Percentiles rank a stretch among this genome's conserved stretches.
Evolutionary conservation across 2,797 vertebrate species (phyloP).

Genomic region (Taenioides sp.): DNA sequence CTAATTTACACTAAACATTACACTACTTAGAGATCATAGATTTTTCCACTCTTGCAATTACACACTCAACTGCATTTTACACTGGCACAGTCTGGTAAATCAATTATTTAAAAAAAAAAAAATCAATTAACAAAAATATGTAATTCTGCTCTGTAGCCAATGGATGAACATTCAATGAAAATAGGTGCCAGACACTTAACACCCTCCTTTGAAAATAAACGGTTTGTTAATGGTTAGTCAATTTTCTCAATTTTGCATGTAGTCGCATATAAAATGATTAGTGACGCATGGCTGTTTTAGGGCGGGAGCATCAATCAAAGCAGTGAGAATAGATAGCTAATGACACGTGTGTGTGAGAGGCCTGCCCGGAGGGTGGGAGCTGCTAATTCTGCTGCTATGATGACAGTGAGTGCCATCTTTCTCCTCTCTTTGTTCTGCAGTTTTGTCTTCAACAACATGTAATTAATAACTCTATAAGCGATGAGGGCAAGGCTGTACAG

Average conservation of each 20-base stretch:
- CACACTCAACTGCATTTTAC: not conserved
- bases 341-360: constrained; percentile 60
- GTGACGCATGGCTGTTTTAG: constrained; percentile 62
- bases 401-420: constrained; percentile 41
- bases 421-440: constrained; percentile 36
- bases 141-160: constrained; percentile 8
- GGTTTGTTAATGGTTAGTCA: constrained; percentile 68
- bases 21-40: not conserved
- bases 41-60: not conserved
- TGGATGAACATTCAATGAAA: constrained; percentile 54
- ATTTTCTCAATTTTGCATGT: constrained; percentile 57
- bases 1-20: not conserved
- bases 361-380: constrained; percentile 30
- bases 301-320: constrained; percentile 68
- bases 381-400: constrained; percentile 18
- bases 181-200: constrained; percentile 61
- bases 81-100: not conserved
- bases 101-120: not conserved
- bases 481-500: no score
- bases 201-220: constrained; percentile 59
- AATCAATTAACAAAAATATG: not conserved
- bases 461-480: constrained; percentile 30
- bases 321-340: constrained; percentile 62
- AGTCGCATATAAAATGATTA: constrained; percentile 71
- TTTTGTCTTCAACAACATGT: constrained; percentile 32